Evolutionary conservation across 2,797 vertebrate species (phyloP), one percentile per base, ranked within the genome.

Genomic region (Eidolon dupreanum): DNA sequence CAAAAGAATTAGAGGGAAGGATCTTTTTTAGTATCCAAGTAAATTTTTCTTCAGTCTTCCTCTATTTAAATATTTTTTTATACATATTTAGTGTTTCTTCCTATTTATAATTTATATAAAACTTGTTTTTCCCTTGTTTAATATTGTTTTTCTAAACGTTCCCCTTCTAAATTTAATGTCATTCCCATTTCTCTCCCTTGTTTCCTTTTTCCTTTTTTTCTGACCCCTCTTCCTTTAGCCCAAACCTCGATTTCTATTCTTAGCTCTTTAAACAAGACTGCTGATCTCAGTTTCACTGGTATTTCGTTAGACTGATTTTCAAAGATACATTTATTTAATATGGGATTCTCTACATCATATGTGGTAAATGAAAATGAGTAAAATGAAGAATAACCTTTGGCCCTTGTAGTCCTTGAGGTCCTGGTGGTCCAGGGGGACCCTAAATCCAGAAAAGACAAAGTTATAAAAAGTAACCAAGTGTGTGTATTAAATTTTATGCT

Each of bases 361-460:
- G 1, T 33, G 24, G 51, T 86, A 88, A 93, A 70, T 2, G 10
- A 65, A 90, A 96, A 83, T 36, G 94, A 95, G 28, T 86, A 96
- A 98, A 93, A 94, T 78, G 96, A 95, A 92, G 66, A 81, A 81
- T 98, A 98, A 99, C 99, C 99, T 99, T 99, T 78, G 98, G 92
- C 22, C 99, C 99, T 92, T 98, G 99, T 2, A 99, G 98, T 95
- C 99, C 99, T 38, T 99, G 97, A 88, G 99, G 99, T 98, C 99
- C 99, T 1, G 99, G 98, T 93, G 99, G 99, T 95, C 99, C 99
- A 93, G 99, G 99, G 94, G 99, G 99, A 86, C 99, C 99, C 99
- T 99, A 98, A 95, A 90, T 93, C 79, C 66, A 98, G 93, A 97
- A 97, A 97, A 51, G 92, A 12, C 95, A 31, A 61, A 6, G 1